Base-by-base conservation (phyloP, 2,888 invertebrate species). In the Salpingus planirostris region DNA sequence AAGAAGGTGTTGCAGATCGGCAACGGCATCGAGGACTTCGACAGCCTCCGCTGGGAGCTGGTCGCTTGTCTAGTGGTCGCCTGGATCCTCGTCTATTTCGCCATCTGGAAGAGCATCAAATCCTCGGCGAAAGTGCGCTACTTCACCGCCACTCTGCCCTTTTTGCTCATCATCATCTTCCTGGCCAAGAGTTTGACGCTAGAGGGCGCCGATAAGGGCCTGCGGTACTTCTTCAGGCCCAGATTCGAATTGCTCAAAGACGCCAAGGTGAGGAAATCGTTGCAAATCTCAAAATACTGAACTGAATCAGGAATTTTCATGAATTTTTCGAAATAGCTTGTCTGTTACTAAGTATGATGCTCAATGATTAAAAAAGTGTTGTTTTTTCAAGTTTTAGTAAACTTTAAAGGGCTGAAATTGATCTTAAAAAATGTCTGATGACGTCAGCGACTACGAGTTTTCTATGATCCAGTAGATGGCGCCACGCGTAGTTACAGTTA, bases 41-140 rank as follows among this genome's bases (percentile, higher is more conserved):
- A 87, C 36, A 70, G 69, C 43, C 69, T 93, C 59, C 74, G 90
- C 51, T 90, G 90, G 88, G 90, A 93, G 57, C 67, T 95, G 38
- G 82, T 89, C 15, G 82, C 89, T 27, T 90, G 92, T 56, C 72
- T 95, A 33, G 73, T 93, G 30, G 80, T 87, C 52, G 90, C 92
- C 43, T 96, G 95, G 95, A 74, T 92, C 42, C 68, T 95, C 52
- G 90, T 95, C 31, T 96, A 95, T 67, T 90, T 95, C 65, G 90
- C 92, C 46, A 80, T 95, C 29, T 95, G 92, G 89, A 95, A 93
- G 67, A 92, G 92, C 43, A 88, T 93, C 38, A 87, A 88, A 61
- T 89, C 91, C n/a, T 91, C 91, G 28, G 88, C 87, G 18, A 82
- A 82, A 71, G 79, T 91, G 31, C 81, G 92, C 46, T 93, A 93